Base-by-base conservation (phyloP, 2,888 invertebrate genomes). In the Carpatolechia fugitivella region DNA sequence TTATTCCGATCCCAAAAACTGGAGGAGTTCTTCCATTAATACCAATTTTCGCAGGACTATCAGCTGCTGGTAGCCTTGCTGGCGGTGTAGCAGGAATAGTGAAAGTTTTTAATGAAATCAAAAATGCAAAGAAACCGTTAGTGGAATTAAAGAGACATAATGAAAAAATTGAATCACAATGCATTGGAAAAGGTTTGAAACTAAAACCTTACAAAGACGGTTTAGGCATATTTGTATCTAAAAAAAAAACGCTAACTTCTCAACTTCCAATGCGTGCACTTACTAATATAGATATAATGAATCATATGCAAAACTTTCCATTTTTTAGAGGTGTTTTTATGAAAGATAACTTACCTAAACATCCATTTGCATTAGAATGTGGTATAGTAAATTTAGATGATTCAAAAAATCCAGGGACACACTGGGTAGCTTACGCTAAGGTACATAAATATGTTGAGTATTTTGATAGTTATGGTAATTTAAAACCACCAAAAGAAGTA, bases 361-460 rank as follows among this genome's bases (percentile, higher is more conserved):
- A 46, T 30, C 56, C 55, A n/a, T 13, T 31, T 11, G 14, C 13
- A 41, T 48, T 11, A 29, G 56, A 54, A 55, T 54, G 55, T 54
- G 58, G 56, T 24, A 47, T 55, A n/a, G 41, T 56, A 8, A 58
- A 56, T 48, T 55, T 58, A 54, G 52, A 65, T 56, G 33, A 69
- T 60, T 52, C 57, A n/a, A 41, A 35, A 16, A 58, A 57, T 13
- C n/a, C 47, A 29, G 75, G 77, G 6, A 74, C 75, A 20, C 76
- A 80, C 62, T 74, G 79, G 76, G 67, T 74, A 63, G 66, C 72
- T 46, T 78, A 75, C 59, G 63, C 57, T 30, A 77, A 78, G 65
- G 54, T 62, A 4, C 58, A 59, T 24, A 56, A 68, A 46, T 30
- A 63, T 33, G 62, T 70, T 30, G 57, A 63, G 38, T 80, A 80